Evolutionary conservation across 2,113 vertebrate genomes (phyloP).

Genomic region (Phyllostomus hastatus): DNA sequence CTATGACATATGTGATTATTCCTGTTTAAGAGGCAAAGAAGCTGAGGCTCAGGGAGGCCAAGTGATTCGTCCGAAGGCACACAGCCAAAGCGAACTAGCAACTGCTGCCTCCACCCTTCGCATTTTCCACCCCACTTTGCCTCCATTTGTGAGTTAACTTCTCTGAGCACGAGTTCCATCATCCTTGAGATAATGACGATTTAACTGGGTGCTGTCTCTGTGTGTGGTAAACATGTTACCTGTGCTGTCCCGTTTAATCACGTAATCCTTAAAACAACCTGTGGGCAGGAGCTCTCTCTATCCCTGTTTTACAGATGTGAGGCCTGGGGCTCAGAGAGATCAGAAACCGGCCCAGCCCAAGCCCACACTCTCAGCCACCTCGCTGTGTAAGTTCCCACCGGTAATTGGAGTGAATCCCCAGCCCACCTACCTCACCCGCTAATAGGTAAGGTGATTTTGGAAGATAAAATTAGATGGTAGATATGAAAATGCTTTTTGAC

Average conservation of each 20-base stretch:
- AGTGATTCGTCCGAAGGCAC: not conserved
- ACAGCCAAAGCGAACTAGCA: not conserved
- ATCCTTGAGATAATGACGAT: not conserved
- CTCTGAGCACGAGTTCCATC: not conserved
- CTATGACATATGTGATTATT: not conserved
- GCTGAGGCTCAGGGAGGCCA: not conserved
- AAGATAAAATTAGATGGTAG: not conserved
- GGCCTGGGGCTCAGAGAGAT: not conserved
- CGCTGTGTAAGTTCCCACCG: not conserved
- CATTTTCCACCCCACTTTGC: not conserved
- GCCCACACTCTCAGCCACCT: not conserved
- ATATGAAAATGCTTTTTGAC: not conserved
- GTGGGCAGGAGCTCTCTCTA: not conserved
- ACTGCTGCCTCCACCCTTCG: not conserved
- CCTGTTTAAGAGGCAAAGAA: slow-evolving; percentile 9
- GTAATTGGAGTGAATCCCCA: not conserved
- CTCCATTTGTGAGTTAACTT: not conserved
- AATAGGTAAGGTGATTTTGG: not conserved
- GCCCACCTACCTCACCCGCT: not conserved
- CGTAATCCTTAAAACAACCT: slow-evolving; percentile 52
- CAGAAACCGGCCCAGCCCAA: not conserved
- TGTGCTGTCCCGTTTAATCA: slow-evolving; percentile 29
- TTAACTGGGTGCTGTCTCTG: not conserved
- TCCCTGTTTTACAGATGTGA: not conserved
- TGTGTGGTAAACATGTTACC: not conserved